Evolutionary conservation across 2,113 vertebrate genomes (phyloP).

Genomic region (Pyxicephalus adspersus): DNA sequence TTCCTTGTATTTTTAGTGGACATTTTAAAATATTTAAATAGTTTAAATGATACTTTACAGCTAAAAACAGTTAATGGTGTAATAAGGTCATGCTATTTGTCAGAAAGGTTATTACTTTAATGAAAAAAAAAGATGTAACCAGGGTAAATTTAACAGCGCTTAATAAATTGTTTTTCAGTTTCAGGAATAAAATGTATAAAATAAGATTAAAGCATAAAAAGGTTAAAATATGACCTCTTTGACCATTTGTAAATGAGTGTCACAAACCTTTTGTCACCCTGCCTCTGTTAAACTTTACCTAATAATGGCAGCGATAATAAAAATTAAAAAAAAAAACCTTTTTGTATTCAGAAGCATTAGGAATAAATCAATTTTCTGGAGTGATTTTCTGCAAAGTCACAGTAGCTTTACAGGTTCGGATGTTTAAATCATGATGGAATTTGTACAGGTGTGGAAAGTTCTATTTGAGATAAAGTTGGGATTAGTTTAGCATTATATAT

Average conservation of each 20-base stretch:
- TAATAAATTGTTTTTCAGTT: too few relatives aligned
- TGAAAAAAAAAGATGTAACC: not conserved
- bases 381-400: not conserved
- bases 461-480: constrained; percentile 43
- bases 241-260: constrained; percentile 20
- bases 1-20: too few relatives aligned
- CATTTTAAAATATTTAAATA: too few relatives aligned
- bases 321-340: constrained; percentile 11
- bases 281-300: not conserved
- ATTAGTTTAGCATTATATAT: constrained; percentile 45
- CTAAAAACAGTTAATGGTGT: too few relatives aligned
- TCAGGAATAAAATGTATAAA: not conserved
- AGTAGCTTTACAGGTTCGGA: not conserved
- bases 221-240: not conserved
- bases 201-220: not conserved
- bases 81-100: too few relatives aligned
- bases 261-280: not conserved
- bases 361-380: not conserved
- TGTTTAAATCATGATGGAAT: constrained; percentile 26
- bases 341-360: not conserved
- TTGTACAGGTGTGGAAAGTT: constrained; percentile 22
- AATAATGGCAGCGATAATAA: not conserved
- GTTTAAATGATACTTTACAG: too few relatives aligned
- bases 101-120: not conserved
- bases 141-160: not conserved